These are phyloP conservation scores for Urosaurus nigricauda DNA, from an alignment of 2,797 vertebrate species.

Conservation along the genomic window DNA sequence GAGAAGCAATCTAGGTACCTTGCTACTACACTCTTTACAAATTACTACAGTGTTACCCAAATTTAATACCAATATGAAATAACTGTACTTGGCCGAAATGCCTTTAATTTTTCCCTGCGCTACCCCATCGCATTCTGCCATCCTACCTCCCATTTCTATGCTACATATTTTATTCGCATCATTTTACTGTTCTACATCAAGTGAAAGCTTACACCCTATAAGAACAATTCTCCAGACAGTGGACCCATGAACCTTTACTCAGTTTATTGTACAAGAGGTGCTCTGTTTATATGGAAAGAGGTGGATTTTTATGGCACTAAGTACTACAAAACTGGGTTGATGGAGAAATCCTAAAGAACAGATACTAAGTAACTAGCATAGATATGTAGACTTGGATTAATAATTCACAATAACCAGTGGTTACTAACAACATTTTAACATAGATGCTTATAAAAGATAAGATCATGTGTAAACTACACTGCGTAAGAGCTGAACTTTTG, in stretches of 20 bases:
- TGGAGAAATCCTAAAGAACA: not conserved
- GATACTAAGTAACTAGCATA: not conserved
- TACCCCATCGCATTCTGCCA: conserved; percentile 28
- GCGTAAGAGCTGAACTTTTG: not conserved
- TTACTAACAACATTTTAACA: not conserved
- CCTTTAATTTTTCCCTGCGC: not conserved
- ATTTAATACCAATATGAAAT: not conserved
- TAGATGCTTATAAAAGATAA: not conserved
- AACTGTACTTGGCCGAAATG: not conserved
- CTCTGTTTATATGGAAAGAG: not conserved
- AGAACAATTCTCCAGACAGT: conserved; percentile 8
- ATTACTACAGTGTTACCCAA: conserved; percentile 1
- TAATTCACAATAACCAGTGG: not conserved
- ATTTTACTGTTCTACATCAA: conserved; percentile 25
- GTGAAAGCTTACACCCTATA: not conserved
- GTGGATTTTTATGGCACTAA: not conserved
- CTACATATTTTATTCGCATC: conserved; percentile 24
- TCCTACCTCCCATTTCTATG: conserved; percentile 30
- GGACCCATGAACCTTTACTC: not conserved
- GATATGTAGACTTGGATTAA: not conserved
- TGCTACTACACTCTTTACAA: not conserved
- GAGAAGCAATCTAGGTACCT: not conserved
- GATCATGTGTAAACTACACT: not conserved
- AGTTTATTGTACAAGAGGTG: not conserved
- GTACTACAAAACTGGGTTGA: not conserved